Evolutionary conservation across 2,797 vertebrate genomes (phyloP).

Genomic region (Lepilemur ruficaudatus): DNA sequence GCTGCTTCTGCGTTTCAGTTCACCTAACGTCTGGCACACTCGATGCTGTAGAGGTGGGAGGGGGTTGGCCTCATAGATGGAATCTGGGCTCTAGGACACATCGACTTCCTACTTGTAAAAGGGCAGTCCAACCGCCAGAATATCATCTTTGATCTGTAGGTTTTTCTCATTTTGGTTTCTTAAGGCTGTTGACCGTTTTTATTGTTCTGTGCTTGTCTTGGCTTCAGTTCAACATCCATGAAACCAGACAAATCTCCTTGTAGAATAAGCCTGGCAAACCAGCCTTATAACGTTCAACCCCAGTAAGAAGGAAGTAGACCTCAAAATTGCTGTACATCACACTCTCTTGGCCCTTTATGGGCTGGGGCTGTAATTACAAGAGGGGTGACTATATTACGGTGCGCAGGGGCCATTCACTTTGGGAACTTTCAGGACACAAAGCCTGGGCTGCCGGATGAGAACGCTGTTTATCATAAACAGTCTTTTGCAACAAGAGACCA

Average conservation of each 20-base stretch:
- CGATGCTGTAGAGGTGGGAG: neutral
- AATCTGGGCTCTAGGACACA: neutral
- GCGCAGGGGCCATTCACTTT: neutral
- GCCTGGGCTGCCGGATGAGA: neutral
- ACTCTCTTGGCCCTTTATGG: neutral
- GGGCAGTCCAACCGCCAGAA: neutral
- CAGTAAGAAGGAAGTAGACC: neutral
- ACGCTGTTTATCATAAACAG: neutral
- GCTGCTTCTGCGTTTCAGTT: neutral
- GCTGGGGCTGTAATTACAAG: neutral
- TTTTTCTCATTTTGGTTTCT: neutral
- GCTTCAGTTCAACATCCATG: neutral
- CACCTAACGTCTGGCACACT: rapidly evolving
- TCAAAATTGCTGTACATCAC: neutral
- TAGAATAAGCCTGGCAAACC: neutral
- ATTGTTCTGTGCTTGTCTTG: neutral
- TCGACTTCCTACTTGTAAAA: neutral
- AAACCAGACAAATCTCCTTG: neutral
- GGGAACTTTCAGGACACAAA: neutral
- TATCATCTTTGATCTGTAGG: neutral
- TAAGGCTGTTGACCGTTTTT: neutral
- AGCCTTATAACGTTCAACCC: rapidly evolving
- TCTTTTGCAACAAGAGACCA: neutral
- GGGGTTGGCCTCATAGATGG: neutral
- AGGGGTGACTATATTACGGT: neutral